Evolutionary conservation across 2,113 vertebrate genomes (phyloP).

Genomic region (Tretioscincus oriximinensis): DNA sequence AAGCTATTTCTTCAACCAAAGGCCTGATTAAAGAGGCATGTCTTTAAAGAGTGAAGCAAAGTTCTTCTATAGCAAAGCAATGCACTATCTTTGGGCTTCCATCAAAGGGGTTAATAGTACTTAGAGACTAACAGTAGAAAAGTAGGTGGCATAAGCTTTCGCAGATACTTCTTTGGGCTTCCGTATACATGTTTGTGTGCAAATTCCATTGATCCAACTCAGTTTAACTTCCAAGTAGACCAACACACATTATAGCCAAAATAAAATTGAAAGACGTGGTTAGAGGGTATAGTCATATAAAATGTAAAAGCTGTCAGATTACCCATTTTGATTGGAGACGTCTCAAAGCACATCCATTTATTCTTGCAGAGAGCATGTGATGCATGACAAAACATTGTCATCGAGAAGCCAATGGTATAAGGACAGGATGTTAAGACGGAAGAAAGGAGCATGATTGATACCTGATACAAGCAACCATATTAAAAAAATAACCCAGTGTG

Average conservation of each 20-base stretch:
- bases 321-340: constrained; percentile 36
- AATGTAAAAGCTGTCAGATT: neutral
- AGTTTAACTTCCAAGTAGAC: neutral
- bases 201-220: no score
- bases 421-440: neutral
- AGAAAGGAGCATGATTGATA: constrained; percentile 46
- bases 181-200: no score
- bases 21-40: no score
- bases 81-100: no score
- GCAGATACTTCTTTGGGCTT: no score
- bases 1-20: no score
- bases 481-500: constrained; percentile 55
- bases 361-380: constrained; percentile 34
- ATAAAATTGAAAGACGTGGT: neutral
- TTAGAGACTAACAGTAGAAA: no score
- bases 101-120: no score
- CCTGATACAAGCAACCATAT: constrained; percentile 47
- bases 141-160: no score
- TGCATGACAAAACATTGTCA: constrained; percentile 30
- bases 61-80: no score
- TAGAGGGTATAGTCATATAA: neutral
- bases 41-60: no score
- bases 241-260: neutral
- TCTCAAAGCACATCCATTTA: constrained; percentile 36
- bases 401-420: neutral